Conservation (phyloP, 2,888 invertebrate species). For the Physocephala rufipes region DNA sequence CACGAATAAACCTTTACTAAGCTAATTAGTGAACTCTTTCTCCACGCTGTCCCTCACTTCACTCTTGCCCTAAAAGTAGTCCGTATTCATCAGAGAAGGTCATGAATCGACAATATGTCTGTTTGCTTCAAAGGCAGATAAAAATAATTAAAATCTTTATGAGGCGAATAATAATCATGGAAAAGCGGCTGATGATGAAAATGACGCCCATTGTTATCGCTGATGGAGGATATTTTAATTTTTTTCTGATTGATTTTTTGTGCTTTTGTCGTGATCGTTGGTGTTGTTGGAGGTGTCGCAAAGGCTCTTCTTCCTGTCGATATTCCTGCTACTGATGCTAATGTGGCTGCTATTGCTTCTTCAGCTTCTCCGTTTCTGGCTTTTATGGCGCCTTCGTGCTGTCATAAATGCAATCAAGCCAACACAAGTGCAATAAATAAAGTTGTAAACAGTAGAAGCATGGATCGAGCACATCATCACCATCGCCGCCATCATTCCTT, state of each 20-base stretch:
- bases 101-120: too few species aligned
- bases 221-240: not conserved
- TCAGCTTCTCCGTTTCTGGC: not conserved
- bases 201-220: not conserved
- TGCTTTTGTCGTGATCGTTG: not conserved
- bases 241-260: not conserved
- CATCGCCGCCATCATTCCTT: too few species aligned
- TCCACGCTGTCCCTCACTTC: too few species aligned
- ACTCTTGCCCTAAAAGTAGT: too few species aligned
- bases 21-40: too few species aligned
- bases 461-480: too few species aligned
- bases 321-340: too few species aligned
- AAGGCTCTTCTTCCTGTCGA: too few species aligned
- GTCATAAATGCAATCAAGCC: slow-evolving; percentile 20
- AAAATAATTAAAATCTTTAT: slow-evolving; percentile 10
- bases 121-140: not conserved
- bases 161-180: slow-evolving; percentile 4
- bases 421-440: slow-evolving; percentile 15
- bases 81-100: too few species aligned
- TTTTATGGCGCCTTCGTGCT: slow-evolving; percentile 15
- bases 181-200: not conserved
- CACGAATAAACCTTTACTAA: too few species aligned
- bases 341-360: not conserved
- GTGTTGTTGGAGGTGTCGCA: not conserved
- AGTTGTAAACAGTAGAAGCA: slow-evolving; percentile 7